Base-by-base conservation (phyloP, 2,113 vertebrate genomes). In the Anser brachyrhynchus region DNA sequence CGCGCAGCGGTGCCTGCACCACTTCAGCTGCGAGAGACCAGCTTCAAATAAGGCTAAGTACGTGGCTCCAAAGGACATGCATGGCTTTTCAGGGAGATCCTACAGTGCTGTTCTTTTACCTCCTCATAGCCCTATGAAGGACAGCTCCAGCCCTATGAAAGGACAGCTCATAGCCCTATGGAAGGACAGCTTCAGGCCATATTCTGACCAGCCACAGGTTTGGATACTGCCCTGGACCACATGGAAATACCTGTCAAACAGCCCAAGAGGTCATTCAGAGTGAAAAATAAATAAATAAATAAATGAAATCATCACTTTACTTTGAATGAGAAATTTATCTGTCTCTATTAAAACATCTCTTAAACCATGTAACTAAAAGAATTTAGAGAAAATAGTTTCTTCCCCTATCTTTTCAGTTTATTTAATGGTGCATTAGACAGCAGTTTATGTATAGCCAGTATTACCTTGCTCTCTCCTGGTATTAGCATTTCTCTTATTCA, bases 11-110 rank as follows among this genome's bases (percentile, higher is more conserved):
- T 39, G 79, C 39, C 90, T 79, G 76, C 21, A 15, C 77, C 89
- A 33, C 92, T 96, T 33, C 22, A 79, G 12, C 94, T 93, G 95
- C 76, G 72, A 81, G 92, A 88, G 85, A 62, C n/a, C 72, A 72
- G 57, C 87, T 92, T 75, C 94, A 89, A 66, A 88, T 14, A 44
- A 69, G n/a, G 55, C 70, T 81, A 80, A 84, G 92, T 46, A 55
- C 31, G 11, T 70, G 71, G 46, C 61, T 95, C 49, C 6, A 3
- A 21, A 41, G 86, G 76, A 75, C 66, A 29, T 2, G 7, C 1
- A 4, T 11, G 26, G 43, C 73, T 93, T 92, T 90, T 72, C 17
- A 82, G 52, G n/a, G 19, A 86, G 16, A 39, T 25, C 66, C 37
- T 57, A 2, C 28, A 8, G 5, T 33, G 52, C 59, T 86, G 41